These are phyloP conservation scores for Tetropium fuscum DNA, from an alignment of 2,888 invertebrate genomes.

Conservation along the genomic window DNA sequence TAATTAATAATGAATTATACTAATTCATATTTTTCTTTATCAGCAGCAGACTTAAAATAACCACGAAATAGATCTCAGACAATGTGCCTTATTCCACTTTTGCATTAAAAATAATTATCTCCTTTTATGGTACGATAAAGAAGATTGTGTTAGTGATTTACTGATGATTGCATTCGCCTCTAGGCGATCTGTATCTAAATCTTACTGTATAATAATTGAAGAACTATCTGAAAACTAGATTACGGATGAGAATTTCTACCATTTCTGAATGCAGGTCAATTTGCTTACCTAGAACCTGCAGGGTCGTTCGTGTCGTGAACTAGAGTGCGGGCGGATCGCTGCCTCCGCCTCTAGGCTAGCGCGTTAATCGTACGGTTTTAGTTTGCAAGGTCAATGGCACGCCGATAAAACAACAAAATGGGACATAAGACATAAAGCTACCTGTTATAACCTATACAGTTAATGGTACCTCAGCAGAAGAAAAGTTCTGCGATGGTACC, in stretches of 20 bases:
- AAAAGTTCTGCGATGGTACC: too few relatives aligned
- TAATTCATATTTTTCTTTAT: too few relatives aligned
- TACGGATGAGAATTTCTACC: constrained; percentile 20
- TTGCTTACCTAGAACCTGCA: constrained; percentile 38
- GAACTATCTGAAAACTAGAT: constrained; percentile 8
- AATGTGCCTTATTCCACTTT: too few relatives aligned
- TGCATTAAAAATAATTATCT: too few relatives aligned
- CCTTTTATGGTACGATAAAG: too few relatives aligned
- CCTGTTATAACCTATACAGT: too few relatives aligned
- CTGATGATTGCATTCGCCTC: constrained; percentile 4
- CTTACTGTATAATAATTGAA: constrained; percentile 5
- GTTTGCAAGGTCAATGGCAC: constrained; percentile 22
- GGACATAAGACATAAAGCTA: too few relatives aligned
- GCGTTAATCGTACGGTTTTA: constrained; percentile 17
- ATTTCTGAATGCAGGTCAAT: constrained; percentile 26
- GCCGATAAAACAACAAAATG: constrained; percentile 6
- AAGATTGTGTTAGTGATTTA: too few relatives aligned
- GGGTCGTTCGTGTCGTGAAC: constrained; percentile 39
- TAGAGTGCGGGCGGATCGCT: constrained; percentile 32
- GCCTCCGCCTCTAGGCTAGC: constrained; percentile 10
- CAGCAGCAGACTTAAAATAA: too few relatives aligned
- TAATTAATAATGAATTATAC: too few relatives aligned
- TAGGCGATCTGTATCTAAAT: background rate
- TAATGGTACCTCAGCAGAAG: too few relatives aligned
- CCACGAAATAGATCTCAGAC: too few relatives aligned